A percentile compares a stretch with the other conserved stretches of the same genome.
These are phyloP conservation scores for Cariama cristata DNA, from an alignment of 2,113 vertebrate species.

Conservation along the genomic window DNA sequence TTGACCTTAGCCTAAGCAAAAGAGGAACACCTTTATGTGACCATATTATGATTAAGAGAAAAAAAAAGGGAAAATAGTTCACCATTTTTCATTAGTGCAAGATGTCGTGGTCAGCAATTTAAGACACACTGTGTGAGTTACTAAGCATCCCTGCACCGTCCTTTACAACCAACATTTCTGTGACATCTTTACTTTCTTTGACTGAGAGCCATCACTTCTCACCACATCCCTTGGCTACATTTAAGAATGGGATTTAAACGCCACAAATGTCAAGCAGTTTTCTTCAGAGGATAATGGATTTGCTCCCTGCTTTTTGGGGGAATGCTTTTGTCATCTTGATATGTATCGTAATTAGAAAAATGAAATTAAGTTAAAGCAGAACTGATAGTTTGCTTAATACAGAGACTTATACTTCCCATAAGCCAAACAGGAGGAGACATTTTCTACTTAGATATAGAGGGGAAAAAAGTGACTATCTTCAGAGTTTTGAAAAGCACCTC, in stretches of 20 bases:
- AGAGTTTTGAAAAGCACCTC: background rate
- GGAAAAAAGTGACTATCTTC: background rate
- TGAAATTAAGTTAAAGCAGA: background rate
- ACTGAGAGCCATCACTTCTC: background rate
- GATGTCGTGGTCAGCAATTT: background rate
- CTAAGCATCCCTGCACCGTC: background rate
- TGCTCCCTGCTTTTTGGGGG: background rate
- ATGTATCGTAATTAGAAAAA: background rate
- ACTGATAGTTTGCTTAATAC: background rate
- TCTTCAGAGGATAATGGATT: background rate
- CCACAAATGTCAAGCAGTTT: background rate
- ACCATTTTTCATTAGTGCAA: background rate
- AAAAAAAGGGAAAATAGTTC: background rate
- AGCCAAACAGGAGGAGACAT: constrained; percentile 31
- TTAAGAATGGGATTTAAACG: background rate
- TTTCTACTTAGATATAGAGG: constrained; percentile 20
- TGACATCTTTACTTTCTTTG: background rate
- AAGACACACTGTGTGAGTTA: background rate
- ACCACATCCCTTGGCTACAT: background rate
- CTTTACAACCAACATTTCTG: background rate
- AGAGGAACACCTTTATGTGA: background rate
- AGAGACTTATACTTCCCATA: background rate
- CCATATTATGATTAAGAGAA: background rate
- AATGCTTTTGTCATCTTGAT: background rate
- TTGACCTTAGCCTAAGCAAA: background rate